These are phyloP conservation scores for Neosilurus mollespiculum DNA, from an alignment of 2,797 vertebrate species.

Conservation along the genomic window DNA sequence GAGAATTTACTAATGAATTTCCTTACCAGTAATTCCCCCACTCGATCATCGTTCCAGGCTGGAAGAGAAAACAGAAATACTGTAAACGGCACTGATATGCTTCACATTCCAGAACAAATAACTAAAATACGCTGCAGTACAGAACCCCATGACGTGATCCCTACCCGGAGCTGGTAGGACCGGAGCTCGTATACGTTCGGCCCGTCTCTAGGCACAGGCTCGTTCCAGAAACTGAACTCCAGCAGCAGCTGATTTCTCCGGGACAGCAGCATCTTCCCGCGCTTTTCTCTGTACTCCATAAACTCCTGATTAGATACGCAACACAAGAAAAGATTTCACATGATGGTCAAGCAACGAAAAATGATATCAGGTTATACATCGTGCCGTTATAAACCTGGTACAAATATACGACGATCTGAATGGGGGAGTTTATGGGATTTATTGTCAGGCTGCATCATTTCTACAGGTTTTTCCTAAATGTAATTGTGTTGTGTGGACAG, in stretches of 20 bases:
- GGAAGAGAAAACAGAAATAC: constrained; percentile 58
- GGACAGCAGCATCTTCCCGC: constrained; percentile 92
- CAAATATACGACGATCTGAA: too few species aligned
- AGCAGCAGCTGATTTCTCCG: constrained; percentile 90
- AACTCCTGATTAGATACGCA: constrained; percentile 73
- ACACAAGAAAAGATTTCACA: not conserved
- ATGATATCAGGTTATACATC: too few species aligned
- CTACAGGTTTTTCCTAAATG: too few species aligned
- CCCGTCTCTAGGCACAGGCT: constrained; percentile 85
- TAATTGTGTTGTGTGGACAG: too few species aligned
- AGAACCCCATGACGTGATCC: constrained; percentile 34
- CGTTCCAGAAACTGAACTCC: constrained; percentile 97
- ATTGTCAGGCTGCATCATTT: too few species aligned
- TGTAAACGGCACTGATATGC: not conserved
- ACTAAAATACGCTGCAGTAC: not conserved
- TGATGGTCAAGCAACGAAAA: too few species aligned
- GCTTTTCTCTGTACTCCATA: constrained; percentile 82
- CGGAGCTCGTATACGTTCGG: constrained; percentile 94
- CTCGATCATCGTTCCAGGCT: constrained; percentile 98
- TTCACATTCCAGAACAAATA: not conserved
- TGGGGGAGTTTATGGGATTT: too few species aligned
- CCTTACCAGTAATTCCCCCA: constrained; percentile 98
- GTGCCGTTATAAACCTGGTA: too few species aligned
- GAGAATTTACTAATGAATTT: not conserved
- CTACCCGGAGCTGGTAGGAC: constrained; percentile 91